Evolutionary conservation across 1,140 invertebrate species (phyloP), one percentile per base, ranked within the genome.

Genomic region (Orussus abietinus): DNA sequence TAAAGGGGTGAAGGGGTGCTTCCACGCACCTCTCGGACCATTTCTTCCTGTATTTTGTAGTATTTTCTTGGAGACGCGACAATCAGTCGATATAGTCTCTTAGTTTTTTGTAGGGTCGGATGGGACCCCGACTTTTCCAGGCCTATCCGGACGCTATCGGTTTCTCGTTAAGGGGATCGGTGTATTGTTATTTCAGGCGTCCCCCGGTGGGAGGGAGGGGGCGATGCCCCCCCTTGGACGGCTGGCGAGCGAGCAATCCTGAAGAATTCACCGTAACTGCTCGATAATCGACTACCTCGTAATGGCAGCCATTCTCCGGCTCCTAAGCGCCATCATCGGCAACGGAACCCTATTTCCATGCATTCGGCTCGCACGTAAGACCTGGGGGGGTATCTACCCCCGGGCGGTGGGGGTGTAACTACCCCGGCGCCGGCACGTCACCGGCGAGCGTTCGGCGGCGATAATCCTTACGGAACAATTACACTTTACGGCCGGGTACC

Each of bases 141-240:
- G n/a, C n/a, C n/a, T n/a, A n/a, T n/a, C 35, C 14, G 38, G 51
- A 57, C 55, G 45, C 42, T 57, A 60, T 60, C 53, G 58, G 51
- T 58, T 62, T 59, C 55, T 62, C 59, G 49, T 62, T 59, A 59
- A 32, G 42, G 37, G 38, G 39, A 42, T 46, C 43, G 42, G 41
- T 47, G 51, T 49, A 53, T 50, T 39, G 45, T 53, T 57, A 57
- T 57, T 57, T 55, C 47, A 38, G 14, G 32, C 15, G 43, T 47
- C 47, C 45, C n/a, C n/a, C n/a, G n/a, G n/a, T n/a, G n/a, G n/a
- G n/a, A n/a, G n/a, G n/a, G n/a, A n/a, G n/a, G n/a, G n/a, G n/a
- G n/a, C n/a, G n/a, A n/a, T n/a, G n/a, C n/a, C n/a, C n/a, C n/a
- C n/a, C 15, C 18, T 9, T 21, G 29, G 21, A 12, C 14, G 14